These are phyloP conservation scores for Rhopalosiphum maidis DNA, from an alignment of 1,140 invertebrate species.

Conservation along the genomic window DNA sequence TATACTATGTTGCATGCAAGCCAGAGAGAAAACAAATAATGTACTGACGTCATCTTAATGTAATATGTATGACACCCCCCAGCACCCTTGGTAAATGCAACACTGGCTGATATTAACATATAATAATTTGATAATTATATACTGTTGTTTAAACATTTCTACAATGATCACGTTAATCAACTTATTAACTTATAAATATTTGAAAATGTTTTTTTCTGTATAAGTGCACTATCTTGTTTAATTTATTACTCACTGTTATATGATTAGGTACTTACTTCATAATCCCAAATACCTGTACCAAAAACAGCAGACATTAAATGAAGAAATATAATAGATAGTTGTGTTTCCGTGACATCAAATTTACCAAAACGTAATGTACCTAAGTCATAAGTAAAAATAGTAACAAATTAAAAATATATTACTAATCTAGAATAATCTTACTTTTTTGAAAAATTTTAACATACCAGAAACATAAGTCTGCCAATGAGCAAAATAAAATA, in stretches of 20 bases:
- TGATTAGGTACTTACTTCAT: constrained; percentile 69
- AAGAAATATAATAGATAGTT: constrained; percentile 90
- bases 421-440: neutral
- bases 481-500: constrained; percentile 99
- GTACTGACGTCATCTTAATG: too few species aligned
- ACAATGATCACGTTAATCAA: too few species aligned
- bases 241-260: neutral
- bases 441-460: constrained; percentile 19
- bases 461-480: constrained; percentile 96
- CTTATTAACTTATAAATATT: neutral
- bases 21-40: too few species aligned
- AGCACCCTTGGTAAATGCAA: too few species aligned
- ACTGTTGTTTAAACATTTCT: too few species aligned
- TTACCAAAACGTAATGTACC: constrained; percentile 90
- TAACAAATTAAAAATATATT: neutral
- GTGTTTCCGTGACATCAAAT: constrained; percentile 98
- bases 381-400: constrained; percentile 59
- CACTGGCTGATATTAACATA: too few species aligned
- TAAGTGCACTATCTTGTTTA: neutral
- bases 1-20: too few species aligned
- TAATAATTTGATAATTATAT: too few species aligned
- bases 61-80: too few species aligned
- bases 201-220: neutral
- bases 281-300: constrained; percentile 85
- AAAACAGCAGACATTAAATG: constrained; percentile 87